These are phyloP conservation scores for Pomatorhinus ruficollis DNA, from an alignment of 2,113 vertebrate genomes.

Conservation along the genomic window DNA sequence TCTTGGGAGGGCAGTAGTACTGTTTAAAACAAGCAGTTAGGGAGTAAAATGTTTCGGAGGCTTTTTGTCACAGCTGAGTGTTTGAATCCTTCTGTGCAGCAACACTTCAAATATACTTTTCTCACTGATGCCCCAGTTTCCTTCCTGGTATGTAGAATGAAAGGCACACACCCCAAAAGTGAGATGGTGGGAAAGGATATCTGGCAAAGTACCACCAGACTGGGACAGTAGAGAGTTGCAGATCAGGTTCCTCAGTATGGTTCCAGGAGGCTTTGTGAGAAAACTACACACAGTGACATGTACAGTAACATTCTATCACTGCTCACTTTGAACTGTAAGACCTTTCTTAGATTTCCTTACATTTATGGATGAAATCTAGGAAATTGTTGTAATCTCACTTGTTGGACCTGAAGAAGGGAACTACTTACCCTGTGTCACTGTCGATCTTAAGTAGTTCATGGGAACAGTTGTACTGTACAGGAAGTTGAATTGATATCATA, in stretches of 20 bases:
- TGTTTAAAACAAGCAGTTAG: neutral
- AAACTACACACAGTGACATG: rapidly evolving
- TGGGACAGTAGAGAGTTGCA: neutral
- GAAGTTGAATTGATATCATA: neutral
- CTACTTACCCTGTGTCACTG: neutral
- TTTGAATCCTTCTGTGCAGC: neutral
- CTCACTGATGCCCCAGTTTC: neutral
- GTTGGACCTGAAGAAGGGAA: neutral
- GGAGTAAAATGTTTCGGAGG: neutral
- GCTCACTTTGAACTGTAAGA: neutral
- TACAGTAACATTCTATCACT: neutral
- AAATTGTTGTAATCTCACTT: neutral
- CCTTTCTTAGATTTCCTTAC: neutral
- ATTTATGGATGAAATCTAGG: neutral
- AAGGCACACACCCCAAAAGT: neutral
- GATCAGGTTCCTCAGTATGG: neutral
- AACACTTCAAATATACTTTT: rapidly evolving
- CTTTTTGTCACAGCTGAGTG: neutral
- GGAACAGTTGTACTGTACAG: neutral
- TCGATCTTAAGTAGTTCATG: neutral
- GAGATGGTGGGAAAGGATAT: neutral
- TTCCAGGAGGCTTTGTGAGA: neutral
- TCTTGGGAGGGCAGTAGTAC: neutral
- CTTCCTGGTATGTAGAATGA: neutral
- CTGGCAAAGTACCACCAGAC: neutral